A percentile compares a stretch with the other conserved stretches of the same genome.
phyloP scores from a whole-genome alignment of 2,888 invertebrate species.

The Spisula subtruncata region DNA sequence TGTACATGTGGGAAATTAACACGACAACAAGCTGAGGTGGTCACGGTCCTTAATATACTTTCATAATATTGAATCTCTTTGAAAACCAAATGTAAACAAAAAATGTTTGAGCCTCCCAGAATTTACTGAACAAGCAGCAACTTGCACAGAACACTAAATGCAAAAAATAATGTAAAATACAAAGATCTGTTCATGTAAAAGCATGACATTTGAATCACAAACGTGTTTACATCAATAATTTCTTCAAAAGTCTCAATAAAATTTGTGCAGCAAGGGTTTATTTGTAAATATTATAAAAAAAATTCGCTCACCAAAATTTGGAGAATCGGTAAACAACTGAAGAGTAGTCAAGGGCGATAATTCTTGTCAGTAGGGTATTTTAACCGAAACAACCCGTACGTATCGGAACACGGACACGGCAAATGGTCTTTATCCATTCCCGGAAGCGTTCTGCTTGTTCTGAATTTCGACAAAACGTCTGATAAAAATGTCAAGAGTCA shows the following conservation, averaged over 20 bases:
- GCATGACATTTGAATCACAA: too few relatives aligned
- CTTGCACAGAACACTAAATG: constrained; percentile 4
- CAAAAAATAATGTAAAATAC: background rate
- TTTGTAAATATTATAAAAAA: background rate
- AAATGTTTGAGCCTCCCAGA: background rate
- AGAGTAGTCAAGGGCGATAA: constrained; percentile 43
- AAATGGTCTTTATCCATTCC: background rate
- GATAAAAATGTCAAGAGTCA: constrained; percentile 32
- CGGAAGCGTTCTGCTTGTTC: background rate
- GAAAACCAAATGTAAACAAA: background rate
- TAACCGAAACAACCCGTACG: background rate
- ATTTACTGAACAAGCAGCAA: constrained; percentile 41
- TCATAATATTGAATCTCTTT: background rate
- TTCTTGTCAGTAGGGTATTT: background rate
- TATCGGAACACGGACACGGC: background rate
- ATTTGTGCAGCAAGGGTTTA: background rate
- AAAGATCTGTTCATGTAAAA: background rate
- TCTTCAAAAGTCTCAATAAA: background rate
- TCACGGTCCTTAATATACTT: too few relatives aligned
- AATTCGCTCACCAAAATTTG: constrained; percentile 6
- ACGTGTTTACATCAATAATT: background rate
- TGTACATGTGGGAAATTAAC: too few relatives aligned
- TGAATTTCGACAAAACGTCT: background rate
- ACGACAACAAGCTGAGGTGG: too few relatives aligned
- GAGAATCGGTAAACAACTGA: constrained; percentile 31